A percentile compares a stretch with the other conserved stretches of the same genome.
phyloP scores from a whole-genome alignment of 2,113 vertebrate species.

The Amphilophus citrinellus region DNA sequence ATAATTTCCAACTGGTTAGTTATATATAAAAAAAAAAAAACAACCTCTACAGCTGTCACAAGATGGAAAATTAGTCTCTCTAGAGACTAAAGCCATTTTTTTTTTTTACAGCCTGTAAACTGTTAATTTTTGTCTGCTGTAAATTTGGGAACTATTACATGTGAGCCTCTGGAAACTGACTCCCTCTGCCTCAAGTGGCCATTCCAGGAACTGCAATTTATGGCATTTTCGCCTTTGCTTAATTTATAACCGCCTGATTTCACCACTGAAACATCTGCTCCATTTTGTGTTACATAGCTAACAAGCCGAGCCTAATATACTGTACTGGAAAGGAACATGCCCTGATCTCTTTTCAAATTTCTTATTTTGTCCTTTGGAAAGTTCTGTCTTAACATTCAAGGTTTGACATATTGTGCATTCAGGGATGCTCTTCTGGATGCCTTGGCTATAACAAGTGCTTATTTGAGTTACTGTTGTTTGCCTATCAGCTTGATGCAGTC shows the following conservation, averaged over 20 bases:
- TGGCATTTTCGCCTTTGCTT: neutral
- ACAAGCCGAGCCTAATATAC: too few species aligned
- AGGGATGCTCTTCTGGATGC: neutral
- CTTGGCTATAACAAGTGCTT: neutral
- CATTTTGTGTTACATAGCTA: neutral
- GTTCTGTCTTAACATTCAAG: too few species aligned
- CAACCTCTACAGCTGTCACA: neutral
- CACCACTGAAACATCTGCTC: neutral
- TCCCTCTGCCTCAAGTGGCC: neutral
- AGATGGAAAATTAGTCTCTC: neutral
- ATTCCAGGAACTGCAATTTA: neutral
- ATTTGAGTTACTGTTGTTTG: neutral
- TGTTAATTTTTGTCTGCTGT: neutral
- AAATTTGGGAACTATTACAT: neutral
- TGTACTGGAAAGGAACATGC: neutral
- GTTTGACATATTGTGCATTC: too few species aligned
- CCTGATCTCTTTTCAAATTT: neutral
- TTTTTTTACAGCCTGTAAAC: neutral
- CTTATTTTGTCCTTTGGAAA: neutral
- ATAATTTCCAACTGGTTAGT: neutral
- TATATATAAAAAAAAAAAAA: neutral
- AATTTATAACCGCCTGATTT: constrained; percentile 2
- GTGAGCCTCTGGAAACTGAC: neutral
- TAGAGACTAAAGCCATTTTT: neutral
- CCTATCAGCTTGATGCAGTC: neutral